Base-by-base conservation (phyloP, 2,797 vertebrate genomes). In the Coregonus ussuriensis region DNA sequence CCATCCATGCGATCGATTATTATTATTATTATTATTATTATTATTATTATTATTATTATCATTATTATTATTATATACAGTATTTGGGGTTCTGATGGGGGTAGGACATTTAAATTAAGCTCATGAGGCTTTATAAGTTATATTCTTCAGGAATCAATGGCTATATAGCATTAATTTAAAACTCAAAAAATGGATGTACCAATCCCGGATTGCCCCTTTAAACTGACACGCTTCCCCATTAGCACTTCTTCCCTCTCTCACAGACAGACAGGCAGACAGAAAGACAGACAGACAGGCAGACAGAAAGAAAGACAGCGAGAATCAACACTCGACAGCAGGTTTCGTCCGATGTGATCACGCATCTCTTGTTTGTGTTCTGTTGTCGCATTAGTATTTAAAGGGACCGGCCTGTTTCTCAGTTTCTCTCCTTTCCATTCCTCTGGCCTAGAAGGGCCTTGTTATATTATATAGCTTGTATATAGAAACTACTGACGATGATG, bases 281-380 rank as follows among this genome's bases (percentile, higher is more conserved):
- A 3, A 35, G 33, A 35, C 4, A 35, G 33, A 35, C 33, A 35
- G 33, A 35, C 33, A 35, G 33, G 4, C 33, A 35, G 33, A 35
- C 33, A 35, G 6, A 6, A 5, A 41, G 21, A 62, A 83, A 87
- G 86, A 85, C 83, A 86, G 86, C 52, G 83, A 76, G 77, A 89
- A 89, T 88, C 86, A 89, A 89, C 88, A 86, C 88, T 86, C 81
- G 81, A 87, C 89, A 86, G 87, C 88, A 85, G 85, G 82, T 83
- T 87, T 75, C 69, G 25, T 67, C 47, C 59, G 37, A 52, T 77
- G 54, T 21, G 33, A 65, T 72, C 76, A 72, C 51, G 56, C 54
- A 15, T 31, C 25, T 52, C 47, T 52, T 52, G 51, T 54, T 72
- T 72, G 21, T 29, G 14, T 72, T 68, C 15, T 85, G 72, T 80